phyloP scores from a whole-genome alignment of 2,113 vertebrate species.

The Aramus guarauna region DNA sequence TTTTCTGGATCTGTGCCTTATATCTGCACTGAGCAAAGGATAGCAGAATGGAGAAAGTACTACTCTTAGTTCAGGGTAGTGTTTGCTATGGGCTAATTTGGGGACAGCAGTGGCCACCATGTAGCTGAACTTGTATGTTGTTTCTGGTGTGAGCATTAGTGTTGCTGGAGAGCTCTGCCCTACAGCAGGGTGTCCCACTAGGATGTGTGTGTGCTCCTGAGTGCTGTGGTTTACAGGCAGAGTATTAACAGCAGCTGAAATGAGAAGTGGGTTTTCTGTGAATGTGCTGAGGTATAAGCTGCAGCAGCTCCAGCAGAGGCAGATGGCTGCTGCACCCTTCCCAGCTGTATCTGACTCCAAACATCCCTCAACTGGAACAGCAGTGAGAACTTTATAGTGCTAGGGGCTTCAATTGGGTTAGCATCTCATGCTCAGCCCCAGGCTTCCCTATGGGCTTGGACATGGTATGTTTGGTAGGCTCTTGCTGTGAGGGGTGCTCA shows the following conservation, averaged over 20 bases:
- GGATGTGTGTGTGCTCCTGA: not conserved
- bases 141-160: not conserved
- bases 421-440: not conserved
- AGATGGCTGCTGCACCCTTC: not conserved
- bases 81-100: not conserved
- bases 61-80: not conserved
- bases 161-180: not conserved
- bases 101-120: fast-evolving
- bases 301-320: not conserved
- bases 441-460: not conserved
- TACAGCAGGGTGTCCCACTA: not conserved
- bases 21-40: not conserved
- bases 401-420: not conserved
- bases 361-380: not conserved
- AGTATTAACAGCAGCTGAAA: not conserved
- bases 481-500: not conserved
- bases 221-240: not conserved
- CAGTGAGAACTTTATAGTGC: not conserved
- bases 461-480: not conserved
- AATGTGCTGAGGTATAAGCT: not conserved
- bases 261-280: not conserved
- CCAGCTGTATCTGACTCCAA: not conserved
- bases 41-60: not conserved
- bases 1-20: not conserved
- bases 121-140: not conserved